Base-by-base conservation (phyloP, 2,888 invertebrate genomes). In the Heliconius cydno region DNA sequence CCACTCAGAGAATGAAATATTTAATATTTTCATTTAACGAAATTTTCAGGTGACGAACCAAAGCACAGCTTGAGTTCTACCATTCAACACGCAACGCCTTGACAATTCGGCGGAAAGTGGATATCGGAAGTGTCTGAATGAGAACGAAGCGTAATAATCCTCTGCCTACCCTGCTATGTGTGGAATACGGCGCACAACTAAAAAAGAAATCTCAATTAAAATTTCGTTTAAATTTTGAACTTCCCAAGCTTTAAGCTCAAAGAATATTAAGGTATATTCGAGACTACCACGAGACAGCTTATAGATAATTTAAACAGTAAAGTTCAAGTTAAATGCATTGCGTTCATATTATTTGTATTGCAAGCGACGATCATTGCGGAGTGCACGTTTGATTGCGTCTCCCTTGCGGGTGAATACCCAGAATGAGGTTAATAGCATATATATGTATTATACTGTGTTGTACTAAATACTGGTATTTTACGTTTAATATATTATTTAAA, bases 261-360 rank as follows among this genome's bases (percentile, higher is more conserved):
- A 52, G 52, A 52, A 52, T 52, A 52, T 52, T 52, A 9, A 52
- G 19, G 7, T 22, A 52, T 3, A 15, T 34, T 9, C 1, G 10
- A 15, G 13, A 38, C 25, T 41, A 13, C 34, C 67, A 28, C 30
- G 34, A 68, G 68, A 70, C 13, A 25, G 41, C n/a, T 70, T 70
- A 70, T 41, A 41, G 12, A 41, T 70, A 70, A 70, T 70, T 41
- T 68, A 38, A 41, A 38, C n/a, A 68, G n/a, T 68, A 68, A n/a
- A 68, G 68, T 13, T 70, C 2, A 25, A 70, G 12, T 70, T 25
- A 41, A 70, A 41, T 41, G 41, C 41, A 41, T 41, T 41, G 70
- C 25, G 25, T 13, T 60, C 34, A 73, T 73, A n/a, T 60, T n/a
- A 60, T 60, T 38, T 60, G 60, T 73, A 73, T 60, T 73, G 73